phyloP scores from a whole-genome alignment of 1,140 invertebrate genomes.

The Drosophila serrata region DNA sequence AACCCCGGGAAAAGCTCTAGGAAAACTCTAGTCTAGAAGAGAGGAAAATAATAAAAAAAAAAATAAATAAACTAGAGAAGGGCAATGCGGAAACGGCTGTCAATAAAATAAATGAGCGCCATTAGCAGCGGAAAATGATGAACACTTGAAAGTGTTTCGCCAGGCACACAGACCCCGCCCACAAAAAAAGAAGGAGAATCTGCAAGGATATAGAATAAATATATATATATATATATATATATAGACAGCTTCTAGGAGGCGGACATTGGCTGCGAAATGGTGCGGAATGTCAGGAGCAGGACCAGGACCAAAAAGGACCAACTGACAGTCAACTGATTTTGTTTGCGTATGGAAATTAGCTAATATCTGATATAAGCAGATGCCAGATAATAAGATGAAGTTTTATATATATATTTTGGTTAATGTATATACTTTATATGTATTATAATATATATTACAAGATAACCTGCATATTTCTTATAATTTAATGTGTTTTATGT shows the following conservation, averaged over 20 bases:
- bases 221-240: constrained; percentile 2
- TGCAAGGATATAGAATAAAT: constrained; percentile 6
- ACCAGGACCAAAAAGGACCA: neutral
- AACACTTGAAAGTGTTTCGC: constrained; percentile 61
- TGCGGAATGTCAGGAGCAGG: constrained; percentile 12
- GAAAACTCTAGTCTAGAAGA: neutral
- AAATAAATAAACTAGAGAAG: constrained; percentile 26
- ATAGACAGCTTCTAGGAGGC: neutral
- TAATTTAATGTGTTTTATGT: neutral
- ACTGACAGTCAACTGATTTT: neutral
- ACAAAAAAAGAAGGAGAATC: neutral
- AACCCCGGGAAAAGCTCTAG: neutral
- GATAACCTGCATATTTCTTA: neutral
- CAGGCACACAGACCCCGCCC: constrained; percentile 14
- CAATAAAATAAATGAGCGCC: constrained; percentile 80
- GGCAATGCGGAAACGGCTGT: constrained; percentile 52
- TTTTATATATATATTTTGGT: neutral
- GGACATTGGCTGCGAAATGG: constrained; percentile 34
- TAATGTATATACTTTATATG: neutral
- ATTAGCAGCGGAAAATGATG: constrained; percentile 68
- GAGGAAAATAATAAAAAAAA: too few species aligned
- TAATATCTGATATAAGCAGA: constrained; percentile 3
- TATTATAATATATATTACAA: neutral
- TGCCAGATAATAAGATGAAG: neutral
- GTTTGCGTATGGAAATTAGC: constrained; percentile 23